Percentiles rank a stretch among this genome's conserved stretches.
These are phyloP conservation scores for Panzeria rudis DNA, from an alignment of 2,888 invertebrate genomes.

Conservation along the genomic window DNA sequence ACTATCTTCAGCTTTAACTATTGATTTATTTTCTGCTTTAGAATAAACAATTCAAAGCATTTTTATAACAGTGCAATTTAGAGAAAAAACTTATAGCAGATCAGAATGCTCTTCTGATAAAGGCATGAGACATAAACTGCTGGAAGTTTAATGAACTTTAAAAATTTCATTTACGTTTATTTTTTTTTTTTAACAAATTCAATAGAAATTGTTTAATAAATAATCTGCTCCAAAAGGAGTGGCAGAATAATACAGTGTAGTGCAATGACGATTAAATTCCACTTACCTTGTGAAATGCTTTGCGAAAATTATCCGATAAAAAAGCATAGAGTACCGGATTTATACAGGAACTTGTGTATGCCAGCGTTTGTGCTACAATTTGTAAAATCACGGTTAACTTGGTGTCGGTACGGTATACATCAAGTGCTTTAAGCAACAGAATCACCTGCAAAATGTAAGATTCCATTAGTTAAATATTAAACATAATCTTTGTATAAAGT, in stretches of 20 bases:
- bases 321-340: slow-evolving; percentile 97
- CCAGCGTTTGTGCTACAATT: slow-evolving; percentile 90
- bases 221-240: not conserved
- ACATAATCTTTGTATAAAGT: slow-evolving; percentile 21
- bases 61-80: not conserved
- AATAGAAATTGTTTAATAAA: slow-evolving; percentile 13
- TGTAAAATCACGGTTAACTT: slow-evolving; percentile 87
- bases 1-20: not conserved
- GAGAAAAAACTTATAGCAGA: not conserved
- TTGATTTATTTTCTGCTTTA: not conserved
- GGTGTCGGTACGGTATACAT: slow-evolving; percentile 84
- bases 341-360: slow-evolving; percentile 97
- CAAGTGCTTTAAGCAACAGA: slow-evolving; percentile 89
- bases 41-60: slow-evolving; percentile 30
- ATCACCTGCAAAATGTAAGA: slow-evolving; percentile 87
- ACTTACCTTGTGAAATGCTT: slow-evolving; percentile 90
- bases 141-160: slow-evolving; percentile 48
- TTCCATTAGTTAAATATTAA: slow-evolving; percentile 59
- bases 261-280: slow-evolving; percentile 41
- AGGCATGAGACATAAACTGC: not conserved
- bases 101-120: not conserved
- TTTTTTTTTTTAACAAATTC: not conserved
- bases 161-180: not conserved
- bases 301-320: slow-evolving; percentile 96
- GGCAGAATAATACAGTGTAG: not conserved